Evolutionary conservation across 2,888 invertebrate genomes (phyloP), one percentile per base, ranked within the genome.

Genomic region (Cephus sareptanus): DNA sequence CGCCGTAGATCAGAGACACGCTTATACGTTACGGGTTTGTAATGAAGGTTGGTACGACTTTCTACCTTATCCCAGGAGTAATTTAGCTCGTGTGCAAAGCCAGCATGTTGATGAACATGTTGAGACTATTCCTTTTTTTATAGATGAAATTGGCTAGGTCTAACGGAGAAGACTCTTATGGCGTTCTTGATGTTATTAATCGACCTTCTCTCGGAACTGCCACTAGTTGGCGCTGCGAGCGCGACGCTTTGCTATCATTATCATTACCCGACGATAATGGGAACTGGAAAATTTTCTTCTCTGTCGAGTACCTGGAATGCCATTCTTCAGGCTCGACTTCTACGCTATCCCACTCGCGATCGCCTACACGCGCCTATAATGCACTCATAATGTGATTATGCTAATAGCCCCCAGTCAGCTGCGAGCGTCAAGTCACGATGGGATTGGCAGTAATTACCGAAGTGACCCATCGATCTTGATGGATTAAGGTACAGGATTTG

Each of bases 321-420:
- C 86, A 87, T 84, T 85, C 83, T 80, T 82, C 79, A 83, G 82
- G 23, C 56, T 56, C 56, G 56, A 56, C 56, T 56, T 56, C 9
- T 23, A 56, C 23, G 56, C 56, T 85, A 86, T 85, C 85, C 83
- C 83, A 85, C 87, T 86, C 83, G 81, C 80, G 81, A 81, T 76
- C 86, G 80, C 84, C 83, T 84, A 85, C 84, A 84, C 85, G 82
- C 83, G 81, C 78, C 73, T 79, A 81, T 84, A 85, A 84, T 82
- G 81, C 84, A 80, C 81, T 83, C 84, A 81, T 85, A 87, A 89
- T 86, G 83, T 84, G 87, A 89, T 89, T 89, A 89, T 89, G 89
- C 86, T 88, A 88, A 89, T 88, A 80, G 77, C 40, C 76, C 75
- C 75, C 76, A 79, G 79, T 80, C 79, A 77, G 75, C 79, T 78